Base-by-base conservation (phyloP, 2,797 vertebrate species). In the Chaetodon trifasciatus region DNA sequence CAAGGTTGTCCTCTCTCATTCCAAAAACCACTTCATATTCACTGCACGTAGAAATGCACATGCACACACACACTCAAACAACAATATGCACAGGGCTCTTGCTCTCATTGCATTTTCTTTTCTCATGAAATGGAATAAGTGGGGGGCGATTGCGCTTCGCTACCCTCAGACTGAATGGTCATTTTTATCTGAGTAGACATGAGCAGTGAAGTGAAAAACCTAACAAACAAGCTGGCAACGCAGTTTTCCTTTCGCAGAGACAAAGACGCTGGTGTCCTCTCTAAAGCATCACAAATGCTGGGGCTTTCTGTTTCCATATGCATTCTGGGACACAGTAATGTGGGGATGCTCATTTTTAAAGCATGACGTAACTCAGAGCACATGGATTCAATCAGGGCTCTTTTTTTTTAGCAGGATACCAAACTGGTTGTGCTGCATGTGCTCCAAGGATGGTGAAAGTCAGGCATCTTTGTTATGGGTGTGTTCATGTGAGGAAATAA, bases 221-320 rank as follows among this genome's bases (percentile, higher is more conserved):
- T 75, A 83, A 86, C 87, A 90, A 93, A 95, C 90, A 93, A 93
- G 80, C 76, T 46, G 78, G 81, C 85, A 86, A 61, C 73, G 57
- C 77, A 82, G 73, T 86, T 84, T 79, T 70, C 79, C 81, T 70
- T 83, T 74, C 10, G 24, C 70, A 28, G 56, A 91, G 86, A 95
- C 94, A 94, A 94, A 94, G 92, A 82, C 84, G 50, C 80, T 35
- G 92, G 91, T 96, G 93, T 95, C 85, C 86, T 91, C 68, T 73
- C 60, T 16, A 64, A 69, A 64, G 83, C 88, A 82, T 83, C 47
- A 24, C 78, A 78, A 82, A 86, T n/a, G 67, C 76, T 3, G 61
- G 76, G 74, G 61, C 86, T 84, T 71, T 74, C 68, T 73, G 75
- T 86, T 88, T 92, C 86, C 84, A 78, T 83, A 70, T 71, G 89